A percentile compares a stretch with the other conserved stretches of the same genome.
These are phyloP conservation scores for Probosciger aterrimus DNA, from an alignment of 2,113 vertebrate species.

Conservation along the genomic window DNA sequence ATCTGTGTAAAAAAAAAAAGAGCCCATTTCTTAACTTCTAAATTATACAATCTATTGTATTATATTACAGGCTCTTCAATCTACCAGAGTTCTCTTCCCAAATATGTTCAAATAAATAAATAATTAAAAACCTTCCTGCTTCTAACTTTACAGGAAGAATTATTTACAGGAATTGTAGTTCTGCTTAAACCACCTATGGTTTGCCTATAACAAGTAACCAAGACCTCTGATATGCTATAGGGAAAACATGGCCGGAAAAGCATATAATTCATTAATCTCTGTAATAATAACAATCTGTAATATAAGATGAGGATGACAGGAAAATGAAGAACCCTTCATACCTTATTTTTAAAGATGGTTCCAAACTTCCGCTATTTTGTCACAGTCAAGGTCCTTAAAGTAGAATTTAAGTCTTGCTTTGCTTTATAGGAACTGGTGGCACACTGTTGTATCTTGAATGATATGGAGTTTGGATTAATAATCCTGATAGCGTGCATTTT, in stretches of 20 bases:
- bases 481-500: background rate
- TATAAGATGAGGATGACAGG: background rate
- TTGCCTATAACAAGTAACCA: background rate
- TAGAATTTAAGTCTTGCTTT: background rate
- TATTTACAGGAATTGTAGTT: background rate
- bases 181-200: background rate
- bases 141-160: background rate
- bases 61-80: background rate
- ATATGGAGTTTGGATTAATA: background rate
- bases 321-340: background rate
- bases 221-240: background rate
- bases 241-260: background rate
- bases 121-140: background rate
- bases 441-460: background rate
- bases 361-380: background rate
- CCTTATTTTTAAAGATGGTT: background rate
- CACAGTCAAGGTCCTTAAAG: background rate
- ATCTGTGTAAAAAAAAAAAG: background rate
- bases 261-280: background rate
- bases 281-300: background rate
- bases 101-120: background rate
- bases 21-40: background rate
- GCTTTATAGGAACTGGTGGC: background rate
- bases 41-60: background rate
- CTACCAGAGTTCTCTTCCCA: background rate